Base-by-base conservation (phyloP, 2,797 vertebrate species). In the Hemibagrus guttatus region DNA sequence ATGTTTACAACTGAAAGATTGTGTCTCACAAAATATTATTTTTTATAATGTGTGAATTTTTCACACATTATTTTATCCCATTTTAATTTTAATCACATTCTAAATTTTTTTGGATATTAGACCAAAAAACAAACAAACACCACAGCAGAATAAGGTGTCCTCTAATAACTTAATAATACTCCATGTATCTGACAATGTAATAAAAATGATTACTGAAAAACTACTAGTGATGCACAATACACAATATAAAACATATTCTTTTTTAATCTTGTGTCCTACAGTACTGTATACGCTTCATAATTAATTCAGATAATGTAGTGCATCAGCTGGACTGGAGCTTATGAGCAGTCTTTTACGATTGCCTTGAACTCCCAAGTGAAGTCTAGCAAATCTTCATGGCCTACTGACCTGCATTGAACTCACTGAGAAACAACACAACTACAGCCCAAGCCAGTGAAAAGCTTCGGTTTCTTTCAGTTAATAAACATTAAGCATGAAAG, bases 251-350 rank as follows among this genome's bases (percentile, higher is more conserved):
- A 26, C 71, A 49, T 42, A 76, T 6, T 6, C 26, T 17, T 72
- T 72, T 35, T 71, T 19, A 42, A n/a, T 12, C 13, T 0, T 72
- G 39, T 90, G 89, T 74, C 42, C 87, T 87, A 90, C 75, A 91
- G 92, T 92, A 86, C 83, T 86, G 80, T 19, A 85, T 89, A 86
- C 89, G 80, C 42, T 0, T 82, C 81, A 91, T 91, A 83, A 90
- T 92, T 93, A 92, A 92, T 93, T 93, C 86, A 92, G 46, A 46
- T 87, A 85, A 76, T 91, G 85, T 89, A 81, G 72, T 87, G 89
- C 84, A 84, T 69, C 46, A 88, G 88, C 28, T 58, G 86, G 85
- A 85, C 72, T 19, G n/a, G 28, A 64, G 58, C 46, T 75, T 56
- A 72, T 26, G 42, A 66, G 28, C 63, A 78, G 17, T 68, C 61